A percentile compares a stretch with the other conserved stretches of the same genome.
Evolutionary conservation across 2,888 invertebrate genomes (phyloP).

Genomic region (Folsomia candida): DNA sequence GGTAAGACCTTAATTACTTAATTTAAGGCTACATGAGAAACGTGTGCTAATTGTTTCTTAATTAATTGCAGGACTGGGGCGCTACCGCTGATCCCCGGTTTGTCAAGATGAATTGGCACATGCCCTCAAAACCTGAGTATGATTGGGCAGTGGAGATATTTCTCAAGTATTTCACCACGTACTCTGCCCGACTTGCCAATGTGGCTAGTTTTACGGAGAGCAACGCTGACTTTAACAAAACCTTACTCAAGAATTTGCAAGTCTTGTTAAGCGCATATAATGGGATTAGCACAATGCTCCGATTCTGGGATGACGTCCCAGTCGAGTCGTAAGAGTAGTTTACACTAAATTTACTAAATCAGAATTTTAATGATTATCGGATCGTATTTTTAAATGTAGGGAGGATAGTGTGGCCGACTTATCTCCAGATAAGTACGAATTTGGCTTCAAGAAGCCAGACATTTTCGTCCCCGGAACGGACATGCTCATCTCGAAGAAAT

Average conservation of each 20-base stretch:
- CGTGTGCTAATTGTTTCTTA: not conserved
- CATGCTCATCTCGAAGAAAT: constrained; percentile 34
- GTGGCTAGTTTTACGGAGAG: constrained; percentile 60
- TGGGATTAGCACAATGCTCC: constrained; percentile 65
- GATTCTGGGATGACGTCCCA: constrained; percentile 65
- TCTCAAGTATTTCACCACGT: constrained; percentile 37
- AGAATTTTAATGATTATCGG: not conserved
- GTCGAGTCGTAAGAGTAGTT: constrained; percentile 52
- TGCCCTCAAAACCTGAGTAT: constrained; percentile 70
- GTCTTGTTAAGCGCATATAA: constrained; percentile 67
- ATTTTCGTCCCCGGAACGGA: constrained; percentile 36
- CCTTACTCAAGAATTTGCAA: constrained; percentile 67
- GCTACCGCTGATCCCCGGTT: constrained; percentile 65
- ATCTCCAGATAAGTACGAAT: constrained; percentile 52
- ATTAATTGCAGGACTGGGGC: constrained; percentile 70
- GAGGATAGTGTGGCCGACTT: constrained; percentile 62
- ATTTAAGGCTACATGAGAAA: not conserved
- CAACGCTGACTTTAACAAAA: constrained; percentile 60
- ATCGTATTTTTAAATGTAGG: constrained; percentile 55
- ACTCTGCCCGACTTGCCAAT: constrained; percentile 60
- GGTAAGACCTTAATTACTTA: constrained; percentile 35
- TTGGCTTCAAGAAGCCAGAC: constrained; percentile 49
- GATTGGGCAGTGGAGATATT: constrained; percentile 63
- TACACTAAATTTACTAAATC: not conserved
- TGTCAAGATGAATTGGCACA: constrained; percentile 72